Evolutionary conservation across 2,113 vertebrate genomes (phyloP).

Genomic region (Percopsis transmontana): DNA sequence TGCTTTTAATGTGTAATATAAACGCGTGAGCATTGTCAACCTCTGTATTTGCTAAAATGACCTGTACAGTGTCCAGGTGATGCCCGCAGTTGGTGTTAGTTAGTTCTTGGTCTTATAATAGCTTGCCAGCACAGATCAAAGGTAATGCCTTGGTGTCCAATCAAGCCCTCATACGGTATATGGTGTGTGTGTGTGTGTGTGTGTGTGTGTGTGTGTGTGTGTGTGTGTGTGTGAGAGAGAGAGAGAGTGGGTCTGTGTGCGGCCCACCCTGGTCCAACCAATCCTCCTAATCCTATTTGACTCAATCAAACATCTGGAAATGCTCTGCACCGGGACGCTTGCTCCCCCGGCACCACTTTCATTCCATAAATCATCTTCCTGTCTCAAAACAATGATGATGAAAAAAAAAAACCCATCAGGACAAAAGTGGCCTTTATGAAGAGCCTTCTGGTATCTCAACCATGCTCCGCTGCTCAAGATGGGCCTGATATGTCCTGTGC

Average conservation of each 20-base stretch:
- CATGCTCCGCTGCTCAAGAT: slow-evolving; percentile 43
- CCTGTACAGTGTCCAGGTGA: not conserved
- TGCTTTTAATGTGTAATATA: not conserved
- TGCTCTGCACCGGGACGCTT: slow-evolving; percentile 41
- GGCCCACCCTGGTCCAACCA: slow-evolving; percentile 33
- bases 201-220: slow-evolving; percentile 9
- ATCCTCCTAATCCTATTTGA: slow-evolving; percentile 56
- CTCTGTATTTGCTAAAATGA: no score
- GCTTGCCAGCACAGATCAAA: slow-evolving; percentile 39
- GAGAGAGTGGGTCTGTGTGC: slow-evolving; percentile 26
- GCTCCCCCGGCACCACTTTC: slow-evolving; percentile 42
- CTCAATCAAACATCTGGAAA: slow-evolving; percentile 74
- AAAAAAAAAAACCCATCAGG: slow-evolving; percentile 55
- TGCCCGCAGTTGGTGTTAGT: not conserved
- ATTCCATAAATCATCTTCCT: slow-evolving; percentile 64
- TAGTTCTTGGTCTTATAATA: not conserved
- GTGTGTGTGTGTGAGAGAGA: slow-evolving; percentile 23
- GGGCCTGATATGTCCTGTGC: slow-evolving; percentile 38
- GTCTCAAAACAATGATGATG: slow-evolving; percentile 57
- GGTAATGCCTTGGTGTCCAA: slow-evolving; percentile 42
- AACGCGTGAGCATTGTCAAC: no score
- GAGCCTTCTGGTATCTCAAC: slow-evolving; percentile 47
- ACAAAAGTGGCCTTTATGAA: slow-evolving; percentile 59
- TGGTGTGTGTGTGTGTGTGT: slow-evolving; percentile 15
- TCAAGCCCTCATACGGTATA: slow-evolving; percentile 4